phyloP scores from a whole-genome alignment of 2,888 invertebrate species.

The Drosophila engyochracea region DNA sequence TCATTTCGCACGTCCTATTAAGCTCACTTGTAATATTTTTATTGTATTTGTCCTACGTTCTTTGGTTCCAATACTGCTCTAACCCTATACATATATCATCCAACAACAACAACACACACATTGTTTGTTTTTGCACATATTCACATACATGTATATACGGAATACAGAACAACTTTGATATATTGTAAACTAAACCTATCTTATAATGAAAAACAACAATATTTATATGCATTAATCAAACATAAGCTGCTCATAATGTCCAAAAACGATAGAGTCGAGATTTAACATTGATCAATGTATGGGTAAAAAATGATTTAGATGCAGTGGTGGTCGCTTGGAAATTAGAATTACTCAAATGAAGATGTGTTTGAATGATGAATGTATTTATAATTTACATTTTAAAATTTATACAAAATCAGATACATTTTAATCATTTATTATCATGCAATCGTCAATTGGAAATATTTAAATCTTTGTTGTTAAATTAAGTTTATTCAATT shows the following conservation, averaged over 20 bases:
- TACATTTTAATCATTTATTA: background rate
- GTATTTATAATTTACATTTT: background rate
- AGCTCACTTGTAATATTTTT: slow-evolving; percentile 46
- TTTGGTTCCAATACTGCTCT: slow-evolving; percentile 65
- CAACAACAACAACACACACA: slow-evolving; percentile 36
- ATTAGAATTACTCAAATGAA: background rate
- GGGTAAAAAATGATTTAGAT: background rate
- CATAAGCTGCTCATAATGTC: background rate
- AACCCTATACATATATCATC: slow-evolving; percentile 49
- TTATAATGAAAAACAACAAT: background rate
- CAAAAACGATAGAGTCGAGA: background rate
- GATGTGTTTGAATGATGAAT: background rate
- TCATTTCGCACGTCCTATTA: slow-evolving; percentile 21
- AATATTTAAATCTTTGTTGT: background rate
- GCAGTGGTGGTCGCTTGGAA: background rate
- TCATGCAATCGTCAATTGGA: background rate
- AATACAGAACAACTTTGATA: slow-evolving; percentile 47
- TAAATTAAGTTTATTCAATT: slow-evolving; percentile 11
- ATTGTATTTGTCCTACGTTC: slow-evolving; percentile 70
- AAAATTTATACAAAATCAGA: background rate
- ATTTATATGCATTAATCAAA: slow-evolving; percentile 2
- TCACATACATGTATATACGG: slow-evolving; percentile 20
- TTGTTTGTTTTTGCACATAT: slow-evolving; percentile 55
- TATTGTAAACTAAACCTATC: slow-evolving; percentile 5
- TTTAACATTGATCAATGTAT: background rate